These are phyloP conservation scores for Orthonyx spaldingii DNA, from an alignment of 2,113 vertebrate genomes.

Conservation along the genomic window DNA sequence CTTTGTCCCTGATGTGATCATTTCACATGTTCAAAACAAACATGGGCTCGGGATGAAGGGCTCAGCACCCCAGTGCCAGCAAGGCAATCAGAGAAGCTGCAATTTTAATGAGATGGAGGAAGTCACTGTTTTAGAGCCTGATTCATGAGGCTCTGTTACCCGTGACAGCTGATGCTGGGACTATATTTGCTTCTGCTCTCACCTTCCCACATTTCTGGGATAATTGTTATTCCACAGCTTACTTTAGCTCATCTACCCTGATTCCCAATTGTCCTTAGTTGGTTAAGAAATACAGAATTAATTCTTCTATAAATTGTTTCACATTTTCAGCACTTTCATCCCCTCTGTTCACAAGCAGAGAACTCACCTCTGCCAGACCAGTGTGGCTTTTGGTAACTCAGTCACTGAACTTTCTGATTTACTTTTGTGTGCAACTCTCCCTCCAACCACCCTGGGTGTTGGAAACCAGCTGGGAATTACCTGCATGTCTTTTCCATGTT, in stretches of 20 bases:
- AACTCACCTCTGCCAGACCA: neutral
- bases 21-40: neutral
- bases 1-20: neutral
- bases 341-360: neutral
- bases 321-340: neutral
- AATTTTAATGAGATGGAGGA: neutral
- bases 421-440: neutral
- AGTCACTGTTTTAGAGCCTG: neutral
- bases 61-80: neutral
- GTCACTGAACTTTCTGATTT: neutral
- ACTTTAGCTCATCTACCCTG: neutral
- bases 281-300: neutral
- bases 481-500: neutral
- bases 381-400: neutral
- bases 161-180: neutral
- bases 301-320: neutral
- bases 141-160: neutral
- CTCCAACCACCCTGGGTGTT: neutral
- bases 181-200: conserved; percentile 7
- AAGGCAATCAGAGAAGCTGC: neutral
- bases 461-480: neutral
- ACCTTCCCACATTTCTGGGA: neutral
- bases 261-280: neutral
- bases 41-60: neutral
- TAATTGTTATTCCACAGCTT: neutral